Evolutionary conservation across 2,888 invertebrate genomes (phyloP).

Genomic region (Apodemia duryi): DNA sequence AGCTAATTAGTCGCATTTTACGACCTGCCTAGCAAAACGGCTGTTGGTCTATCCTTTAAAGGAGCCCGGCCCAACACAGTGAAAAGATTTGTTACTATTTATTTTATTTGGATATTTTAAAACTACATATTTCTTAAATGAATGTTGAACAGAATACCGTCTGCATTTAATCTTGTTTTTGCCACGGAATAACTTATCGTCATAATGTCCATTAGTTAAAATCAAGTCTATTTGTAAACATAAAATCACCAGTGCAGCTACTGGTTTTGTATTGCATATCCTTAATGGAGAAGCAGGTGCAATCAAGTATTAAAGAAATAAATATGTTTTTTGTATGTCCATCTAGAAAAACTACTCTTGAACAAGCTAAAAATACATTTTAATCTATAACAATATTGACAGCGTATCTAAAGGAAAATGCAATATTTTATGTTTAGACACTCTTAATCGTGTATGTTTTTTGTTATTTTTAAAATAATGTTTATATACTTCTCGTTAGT

Average conservation of each 20-base stretch:
- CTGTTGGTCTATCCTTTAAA: too few species aligned
- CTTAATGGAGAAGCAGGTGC: conserved; percentile 4
- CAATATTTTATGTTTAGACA: not conserved
- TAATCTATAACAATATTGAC: not conserved
- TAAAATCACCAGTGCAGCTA: not conserved
- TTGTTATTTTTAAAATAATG: not conserved
- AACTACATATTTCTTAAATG: not conserved
- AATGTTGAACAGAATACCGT: not conserved
- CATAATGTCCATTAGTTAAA: conserved; percentile 1
- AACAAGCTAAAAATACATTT: conserved; percentile 1
- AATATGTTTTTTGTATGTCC: conserved; percentile 6
- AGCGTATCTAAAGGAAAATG: not conserved
- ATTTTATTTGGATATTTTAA: too few species aligned
- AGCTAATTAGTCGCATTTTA: too few species aligned
- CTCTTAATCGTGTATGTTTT: not conserved
- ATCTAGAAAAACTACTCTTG: conserved; percentile 6
- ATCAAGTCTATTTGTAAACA: conserved; percentile 5
- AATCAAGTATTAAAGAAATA: not conserved
- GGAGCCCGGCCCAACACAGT: too few species aligned
- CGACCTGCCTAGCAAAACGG: too few species aligned
- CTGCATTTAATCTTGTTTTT: not conserved
- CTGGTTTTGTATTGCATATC: conserved; percentile 1
- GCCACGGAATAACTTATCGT: not conserved
- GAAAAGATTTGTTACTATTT: too few species aligned
- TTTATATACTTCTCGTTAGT: too few species aligned